These are phyloP conservation scores for Peromyscus eremicus DNA, from an alignment of 2,797 vertebrate species.

Conservation along the genomic window DNA sequence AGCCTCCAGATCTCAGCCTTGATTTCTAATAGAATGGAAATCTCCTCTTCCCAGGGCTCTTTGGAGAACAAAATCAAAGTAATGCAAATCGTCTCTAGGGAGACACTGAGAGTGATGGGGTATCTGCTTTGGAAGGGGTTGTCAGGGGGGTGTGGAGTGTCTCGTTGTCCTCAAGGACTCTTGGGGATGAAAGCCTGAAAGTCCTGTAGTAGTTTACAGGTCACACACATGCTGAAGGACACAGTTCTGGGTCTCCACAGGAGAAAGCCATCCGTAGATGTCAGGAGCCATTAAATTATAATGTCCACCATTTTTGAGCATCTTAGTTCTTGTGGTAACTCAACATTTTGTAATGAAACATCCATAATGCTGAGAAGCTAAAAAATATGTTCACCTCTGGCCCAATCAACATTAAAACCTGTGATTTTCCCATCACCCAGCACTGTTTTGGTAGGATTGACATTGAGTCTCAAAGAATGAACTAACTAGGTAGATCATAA, in stretches of 20 bases:
- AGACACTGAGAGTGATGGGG: neutral
- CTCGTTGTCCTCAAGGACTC: neutral
- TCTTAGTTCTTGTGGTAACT: neutral
- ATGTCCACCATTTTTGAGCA: neutral
- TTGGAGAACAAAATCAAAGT: constrained; percentile 35
- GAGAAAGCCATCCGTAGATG: neutral
- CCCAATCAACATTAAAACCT: neutral
- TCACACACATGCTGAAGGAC: neutral
- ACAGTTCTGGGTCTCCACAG: neutral
- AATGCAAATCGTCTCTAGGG: neutral
- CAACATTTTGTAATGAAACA: neutral
- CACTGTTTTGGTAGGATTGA: neutral
- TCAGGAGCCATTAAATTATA: neutral
- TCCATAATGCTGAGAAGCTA: neutral
- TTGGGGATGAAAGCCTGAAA: neutral
- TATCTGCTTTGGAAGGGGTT: neutral
- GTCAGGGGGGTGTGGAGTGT: too few relatives aligned
- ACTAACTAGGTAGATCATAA: neutral
- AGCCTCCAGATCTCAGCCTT: neutral
- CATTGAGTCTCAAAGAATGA: constrained; percentile 28
- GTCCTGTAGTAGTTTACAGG: neutral
- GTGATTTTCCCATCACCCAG: neutral
- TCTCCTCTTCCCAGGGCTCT: neutral
- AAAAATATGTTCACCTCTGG: neutral
- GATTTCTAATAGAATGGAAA: neutral